phyloP scores from a whole-genome alignment of 2,113 vertebrate species.

The Capricornis sumatraensis region DNA sequence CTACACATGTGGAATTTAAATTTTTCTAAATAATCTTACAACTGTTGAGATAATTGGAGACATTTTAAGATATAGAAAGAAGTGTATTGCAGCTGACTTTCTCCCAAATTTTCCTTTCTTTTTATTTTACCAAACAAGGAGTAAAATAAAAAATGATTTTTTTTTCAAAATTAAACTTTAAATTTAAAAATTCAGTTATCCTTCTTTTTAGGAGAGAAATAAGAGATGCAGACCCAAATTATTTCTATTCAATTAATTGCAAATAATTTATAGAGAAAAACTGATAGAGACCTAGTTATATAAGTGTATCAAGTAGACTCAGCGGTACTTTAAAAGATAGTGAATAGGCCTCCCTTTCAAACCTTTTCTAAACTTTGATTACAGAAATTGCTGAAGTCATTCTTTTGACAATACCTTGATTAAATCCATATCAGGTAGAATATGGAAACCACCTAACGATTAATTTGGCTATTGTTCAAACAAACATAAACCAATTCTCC shows the following conservation, averaged over 20 bases:
- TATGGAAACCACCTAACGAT: neutral
- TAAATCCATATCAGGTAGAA: constrained; percentile 11
- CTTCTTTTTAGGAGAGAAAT: constrained; percentile 7
- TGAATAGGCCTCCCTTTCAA: neutral
- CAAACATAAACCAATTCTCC: neutral
- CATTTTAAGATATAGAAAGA: constrained; percentile 7
- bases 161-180: constrained; percentile 33
- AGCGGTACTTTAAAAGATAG: neutral
- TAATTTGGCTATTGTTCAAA: constrained; percentile 3
- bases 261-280: neutral
- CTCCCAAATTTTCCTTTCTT: neutral
- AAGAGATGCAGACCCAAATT: neutral
- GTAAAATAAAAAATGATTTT: neutral
- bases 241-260: neutral
- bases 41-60: neutral
- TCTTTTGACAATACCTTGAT: constrained; percentile 10
- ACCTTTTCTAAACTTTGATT: neutral
- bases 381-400: neutral
- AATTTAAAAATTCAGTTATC: neutral
- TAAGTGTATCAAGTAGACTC: neutral
- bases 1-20: neutral
- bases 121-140: neutral
- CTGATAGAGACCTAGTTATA: neutral
- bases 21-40: constrained; percentile 28
- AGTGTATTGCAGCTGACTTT: neutral